Evolutionary conservation across 2,888 invertebrate species (phyloP).

Genomic region (Folsomia candida): DNA sequence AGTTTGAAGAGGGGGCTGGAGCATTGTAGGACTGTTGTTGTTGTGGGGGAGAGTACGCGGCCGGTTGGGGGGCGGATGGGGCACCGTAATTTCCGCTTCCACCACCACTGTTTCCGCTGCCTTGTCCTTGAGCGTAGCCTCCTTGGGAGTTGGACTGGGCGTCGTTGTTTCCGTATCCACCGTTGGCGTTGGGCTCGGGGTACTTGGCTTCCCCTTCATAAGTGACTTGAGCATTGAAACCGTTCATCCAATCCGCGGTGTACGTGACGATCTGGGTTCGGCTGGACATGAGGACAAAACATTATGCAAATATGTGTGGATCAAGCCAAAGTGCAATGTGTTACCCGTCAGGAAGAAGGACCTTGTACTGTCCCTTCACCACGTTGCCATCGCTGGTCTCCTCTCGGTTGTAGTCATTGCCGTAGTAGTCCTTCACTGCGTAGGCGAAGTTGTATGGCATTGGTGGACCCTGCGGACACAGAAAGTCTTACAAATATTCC

Average conservation of each 20-base stretch:
- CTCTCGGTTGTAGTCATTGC: constrained; percentile 47
- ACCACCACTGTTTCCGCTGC: constrained; percentile 1
- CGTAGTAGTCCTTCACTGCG: constrained; percentile 48
- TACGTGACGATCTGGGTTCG: constrained; percentile 48
- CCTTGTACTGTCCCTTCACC: constrained; percentile 41
- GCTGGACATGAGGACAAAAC: no score
- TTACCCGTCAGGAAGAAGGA: constrained; percentile 45
- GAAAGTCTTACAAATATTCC: no score
- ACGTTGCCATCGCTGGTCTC: constrained; percentile 47
- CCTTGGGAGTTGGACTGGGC: background rate
- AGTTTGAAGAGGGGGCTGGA: constrained; percentile 21
- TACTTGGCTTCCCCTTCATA: constrained; percentile 47
- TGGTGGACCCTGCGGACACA: constrained; percentile 40
- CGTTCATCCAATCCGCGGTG: constrained; percentile 49
- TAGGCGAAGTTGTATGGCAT: constrained; percentile 49
- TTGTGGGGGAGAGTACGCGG: background rate
- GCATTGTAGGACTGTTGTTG: no score
- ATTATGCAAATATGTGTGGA: background rate
- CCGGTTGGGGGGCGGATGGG: background rate
- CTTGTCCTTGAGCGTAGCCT: constrained; percentile 13
- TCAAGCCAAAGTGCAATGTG: background rate
- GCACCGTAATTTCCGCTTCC: constrained; percentile 19
- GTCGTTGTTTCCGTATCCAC: constrained; percentile 17
- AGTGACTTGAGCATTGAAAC: constrained; percentile 49
- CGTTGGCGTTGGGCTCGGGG: constrained; percentile 40